These are phyloP conservation scores for Apodemia hepburni DNA, from an alignment of 2,888 invertebrate genomes.

Conservation along the genomic window DNA sequence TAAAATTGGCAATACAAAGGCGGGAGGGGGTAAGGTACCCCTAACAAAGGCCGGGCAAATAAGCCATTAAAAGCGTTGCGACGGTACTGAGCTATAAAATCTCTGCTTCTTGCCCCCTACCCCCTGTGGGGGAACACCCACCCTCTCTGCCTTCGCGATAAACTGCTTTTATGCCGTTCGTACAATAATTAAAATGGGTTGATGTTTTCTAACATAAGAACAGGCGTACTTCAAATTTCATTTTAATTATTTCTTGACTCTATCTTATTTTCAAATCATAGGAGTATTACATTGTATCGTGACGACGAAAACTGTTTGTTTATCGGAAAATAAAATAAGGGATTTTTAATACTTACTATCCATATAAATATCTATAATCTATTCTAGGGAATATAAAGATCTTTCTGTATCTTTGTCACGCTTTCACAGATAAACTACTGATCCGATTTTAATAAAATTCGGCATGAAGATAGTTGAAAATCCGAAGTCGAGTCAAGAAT, in stretches of 20 bases:
- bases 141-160: conserved; percentile 55
- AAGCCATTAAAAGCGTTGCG: conserved; percentile 78
- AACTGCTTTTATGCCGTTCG: conserved; percentile 75
- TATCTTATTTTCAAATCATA: not conserved
- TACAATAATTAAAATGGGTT: conserved; percentile 75
- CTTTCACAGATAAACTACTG: no score
- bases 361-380: no score
- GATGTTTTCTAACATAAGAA: conserved; percentile 48
- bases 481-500: no score
- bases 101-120: conserved; percentile 74
- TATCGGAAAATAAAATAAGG: no score
- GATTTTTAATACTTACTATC: no score
- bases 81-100: conserved; percentile 75
- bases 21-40: conserved; percentile 51
- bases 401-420: no score
- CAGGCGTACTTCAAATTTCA: conserved; percentile 33
- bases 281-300: not conserved
- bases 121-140: conserved; percentile 42
- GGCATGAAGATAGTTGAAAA: no score
- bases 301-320: not conserved
- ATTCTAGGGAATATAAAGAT: no score
- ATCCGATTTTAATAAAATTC: no score
- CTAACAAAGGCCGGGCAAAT: conserved; percentile 71
- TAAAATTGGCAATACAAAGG: conserved; percentile 70
- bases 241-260: conserved; percentile 26